Conservation (phyloP, 2,888 invertebrate species). For the Icerya purchasi region DNA sequence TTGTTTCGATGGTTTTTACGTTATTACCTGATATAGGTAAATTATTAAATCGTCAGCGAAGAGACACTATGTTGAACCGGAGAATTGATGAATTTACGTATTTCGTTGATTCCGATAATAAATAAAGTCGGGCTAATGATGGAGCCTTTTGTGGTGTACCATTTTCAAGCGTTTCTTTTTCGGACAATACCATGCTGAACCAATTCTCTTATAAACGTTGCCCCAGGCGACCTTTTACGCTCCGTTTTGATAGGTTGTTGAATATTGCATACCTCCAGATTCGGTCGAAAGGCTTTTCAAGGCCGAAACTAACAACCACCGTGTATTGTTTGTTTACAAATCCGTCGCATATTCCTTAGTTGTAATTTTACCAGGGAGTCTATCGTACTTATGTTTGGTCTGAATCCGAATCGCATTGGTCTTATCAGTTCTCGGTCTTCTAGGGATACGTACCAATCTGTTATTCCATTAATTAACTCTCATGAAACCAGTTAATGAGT, state of each 20-base stretch:
- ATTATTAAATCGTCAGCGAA: background rate
- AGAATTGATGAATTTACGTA: too few relatives aligned
- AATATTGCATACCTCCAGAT: background rate
- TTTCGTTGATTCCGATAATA: background rate
- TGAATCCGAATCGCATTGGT: background rate
- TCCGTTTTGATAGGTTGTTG: background rate
- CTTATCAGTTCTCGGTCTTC: background rate
- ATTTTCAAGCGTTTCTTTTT: background rate
- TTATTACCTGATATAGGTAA: background rate
- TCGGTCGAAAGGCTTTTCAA: background rate
- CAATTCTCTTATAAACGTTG: background rate
- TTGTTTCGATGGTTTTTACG: background rate
- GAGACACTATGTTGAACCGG: background rate
- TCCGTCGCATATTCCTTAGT: too few relatives aligned
- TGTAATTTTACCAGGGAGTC: background rate
- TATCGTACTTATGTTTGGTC: background rate
- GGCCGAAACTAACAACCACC: background rate
- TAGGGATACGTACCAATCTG: too few relatives aligned
- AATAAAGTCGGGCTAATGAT: background rate
- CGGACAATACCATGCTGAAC: background rate
- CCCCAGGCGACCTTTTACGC: too few relatives aligned
- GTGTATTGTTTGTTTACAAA: too few relatives aligned
- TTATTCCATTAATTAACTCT: too few relatives aligned
- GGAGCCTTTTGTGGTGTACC: background rate
- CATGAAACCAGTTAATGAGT: too few relatives aligned